Base-by-base conservation (phyloP, 2,797 vertebrate species). In the Leucoraja ocellata region DNA sequence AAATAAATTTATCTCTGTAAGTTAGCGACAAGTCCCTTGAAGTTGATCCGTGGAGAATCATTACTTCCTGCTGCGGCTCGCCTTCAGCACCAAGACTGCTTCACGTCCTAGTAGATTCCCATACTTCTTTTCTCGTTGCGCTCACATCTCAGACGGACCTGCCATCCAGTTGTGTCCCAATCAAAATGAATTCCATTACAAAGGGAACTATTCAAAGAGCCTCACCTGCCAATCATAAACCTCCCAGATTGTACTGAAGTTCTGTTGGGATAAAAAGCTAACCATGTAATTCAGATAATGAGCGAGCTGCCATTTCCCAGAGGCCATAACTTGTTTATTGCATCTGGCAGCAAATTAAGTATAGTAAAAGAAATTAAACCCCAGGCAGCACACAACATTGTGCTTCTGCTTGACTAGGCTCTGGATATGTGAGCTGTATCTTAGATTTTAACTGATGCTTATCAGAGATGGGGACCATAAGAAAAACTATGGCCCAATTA, bases 401-500 rank as follows among this genome's bases (percentile, higher is more conserved):
- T 96, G 94, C 91, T 93, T 94, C 94, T 96, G 95, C 95, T 94
- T 97, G 95, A 94, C 94, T 96, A 93, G 74, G 96, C 97, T 96
- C 95, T 95, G 94, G 94, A 95, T 95, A 94, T 95, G 95, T 96
- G 94, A 93, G 94, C 94, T 95, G 95, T 96, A 95, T 95, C 96
- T 97, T 97, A 97, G 96, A 97, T 97, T 97, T 97, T 96, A 97
- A 95, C 97, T 97, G 96, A 96, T 95, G 96, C 96, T 96, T 96
- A 96, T 95, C 95, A 95, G 93, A 96, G 96, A 95, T 95, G 93
- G 95, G 96, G 95, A 95, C 96, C 95, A 95, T 96, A 95, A 54
- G 96, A 97, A 98, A 97, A 98, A 96, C 97, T 97, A 98, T 96
- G 96, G 97, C 96, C 97, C 96, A 97, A 98, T 54, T 98, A 98